Base-by-base conservation (phyloP, 2,888 invertebrate genomes). In the Allygus modestus region DNA sequence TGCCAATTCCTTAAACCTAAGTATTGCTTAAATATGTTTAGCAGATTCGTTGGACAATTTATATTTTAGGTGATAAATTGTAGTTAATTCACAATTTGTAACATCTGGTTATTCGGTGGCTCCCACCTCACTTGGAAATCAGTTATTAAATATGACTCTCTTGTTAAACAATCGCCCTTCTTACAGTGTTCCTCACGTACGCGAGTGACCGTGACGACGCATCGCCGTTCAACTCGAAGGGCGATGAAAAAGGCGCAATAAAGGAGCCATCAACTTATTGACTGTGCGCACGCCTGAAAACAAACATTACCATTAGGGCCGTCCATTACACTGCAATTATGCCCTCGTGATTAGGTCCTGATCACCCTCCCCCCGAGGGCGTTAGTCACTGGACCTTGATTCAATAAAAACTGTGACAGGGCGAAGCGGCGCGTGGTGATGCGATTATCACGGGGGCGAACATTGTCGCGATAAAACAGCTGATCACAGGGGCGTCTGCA, bases 361-460 rank as follows among this genome's bases (percentile, higher is more conserved):
- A 37, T 43, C 73, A 26, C 51, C 51, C 51, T 51, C 51, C 51
- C 77, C 51, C 37, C 73, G 2, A 23, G 73, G 73, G 77, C 77
- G 77, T 77, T 77, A 77, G 46, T 77, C 77, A 77, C 77, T 28
- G 51, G 77, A 28, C 77, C 77, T 77, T 43, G 65, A 77, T 77
- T 77, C 77, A 77, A 77, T 77, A 77, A 77, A 77, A 77, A 77
- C 77, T 77, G 77, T 46, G 46, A 77, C 46, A 12, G 71, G 31
- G 17, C 69, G 69, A 17, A 31, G 31, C 37, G 69, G 26, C 71
- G 41, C 37, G n/a, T n/a, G 33, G 37, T 71, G 41, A 71, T 71
- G 71, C n/a, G 71, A 71, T 71, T 71, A 71, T 17, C 71, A 9
- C 41, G 15, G 4, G 12, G 65, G 1, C 65, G 31, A 15, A 31